Evolutionary conservation across 2,113 vertebrate species (phyloP).

Genomic region (Malurus melanocephalus): DNA sequence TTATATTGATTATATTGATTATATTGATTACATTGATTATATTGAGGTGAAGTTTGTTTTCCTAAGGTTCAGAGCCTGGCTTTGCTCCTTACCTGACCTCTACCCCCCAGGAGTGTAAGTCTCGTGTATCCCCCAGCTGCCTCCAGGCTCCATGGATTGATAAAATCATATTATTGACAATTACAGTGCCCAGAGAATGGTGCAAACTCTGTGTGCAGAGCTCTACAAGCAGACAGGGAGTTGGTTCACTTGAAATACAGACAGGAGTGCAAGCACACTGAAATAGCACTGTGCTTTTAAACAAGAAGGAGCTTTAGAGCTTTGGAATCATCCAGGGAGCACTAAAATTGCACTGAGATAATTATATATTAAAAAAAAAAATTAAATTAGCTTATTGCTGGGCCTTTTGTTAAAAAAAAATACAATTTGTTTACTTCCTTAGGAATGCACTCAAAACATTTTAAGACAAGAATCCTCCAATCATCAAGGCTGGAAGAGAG

Average conservation of each 20-base stretch:
- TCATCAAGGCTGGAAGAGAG: accelerated
- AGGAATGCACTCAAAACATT: neutral
- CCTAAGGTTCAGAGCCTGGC: neutral
- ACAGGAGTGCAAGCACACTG: neutral
- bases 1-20: no score
- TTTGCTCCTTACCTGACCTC: neutral
- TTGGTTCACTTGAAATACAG: neutral
- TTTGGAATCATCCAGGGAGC: neutral
- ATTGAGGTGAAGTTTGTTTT: neutral
- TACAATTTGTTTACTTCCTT: neutral
- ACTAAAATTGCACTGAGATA: neutral
- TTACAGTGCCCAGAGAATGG: neutral
- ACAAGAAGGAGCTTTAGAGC: neutral
- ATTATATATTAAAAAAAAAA: neutral
- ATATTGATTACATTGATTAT: no score
- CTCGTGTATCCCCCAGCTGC: neutral
- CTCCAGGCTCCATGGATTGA: neutral
- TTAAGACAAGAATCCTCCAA: neutral
- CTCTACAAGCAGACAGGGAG: neutral
- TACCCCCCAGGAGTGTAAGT: neutral
- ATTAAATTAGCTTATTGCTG: neutral
- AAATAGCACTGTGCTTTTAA: neutral
- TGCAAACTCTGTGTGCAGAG: neutral
- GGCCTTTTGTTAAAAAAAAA: neutral
- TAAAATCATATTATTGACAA: neutral